Evolutionary conservation across 2,113 vertebrate species (phyloP), one percentile per base, ranked within the genome.

Genomic region (Mesoclemmys tuberculata): DNA sequence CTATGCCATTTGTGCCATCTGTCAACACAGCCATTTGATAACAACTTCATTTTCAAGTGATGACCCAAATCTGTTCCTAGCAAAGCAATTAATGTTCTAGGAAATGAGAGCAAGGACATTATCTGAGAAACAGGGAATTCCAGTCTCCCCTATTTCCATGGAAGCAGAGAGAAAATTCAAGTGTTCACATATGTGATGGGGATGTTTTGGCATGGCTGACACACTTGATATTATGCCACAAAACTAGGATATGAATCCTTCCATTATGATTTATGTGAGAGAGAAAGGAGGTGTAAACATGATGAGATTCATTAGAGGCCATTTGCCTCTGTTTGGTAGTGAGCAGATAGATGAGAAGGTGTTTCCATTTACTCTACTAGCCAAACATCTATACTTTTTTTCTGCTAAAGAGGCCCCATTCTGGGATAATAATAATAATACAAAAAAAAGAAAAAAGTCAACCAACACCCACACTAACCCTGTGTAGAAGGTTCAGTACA

Each of bases 1-100:
- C 80, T 95, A 51, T 11, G 24, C 87, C 87, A 89, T 88, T 97
- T 92, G 88, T 84, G 87, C 96, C 96, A 97, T 96, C 96, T 97
- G 96, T 92, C 96, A 97, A 94, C 90, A 84, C 1, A 9, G 77
- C 24, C 80, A 48, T 95, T 97, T 96, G 75, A 80, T 51, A 94
- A 95, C 90, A 96, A 92, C 83, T 96, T 89, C 48, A 96, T 96
- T 96, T 95, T 91, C 86, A 89, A 96, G 51, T 77, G 90, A 95
- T 80, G 84, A 92, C 90, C 0, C 0, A 96, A 95, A 92, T 85
- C 55, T 83, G 85, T 74, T 92, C 80, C 54, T 77, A 92, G 80
- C 22, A 92, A 95, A 95, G 94, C 54, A 93, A 85, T 93, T 88
- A 95, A 95, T 75, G 52, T 56, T 90, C 35, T 56, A 89, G 80